Evolutionary conservation across 2,797 vertebrate species (phyloP).

Genomic region (Esox masquinongy): DNA sequence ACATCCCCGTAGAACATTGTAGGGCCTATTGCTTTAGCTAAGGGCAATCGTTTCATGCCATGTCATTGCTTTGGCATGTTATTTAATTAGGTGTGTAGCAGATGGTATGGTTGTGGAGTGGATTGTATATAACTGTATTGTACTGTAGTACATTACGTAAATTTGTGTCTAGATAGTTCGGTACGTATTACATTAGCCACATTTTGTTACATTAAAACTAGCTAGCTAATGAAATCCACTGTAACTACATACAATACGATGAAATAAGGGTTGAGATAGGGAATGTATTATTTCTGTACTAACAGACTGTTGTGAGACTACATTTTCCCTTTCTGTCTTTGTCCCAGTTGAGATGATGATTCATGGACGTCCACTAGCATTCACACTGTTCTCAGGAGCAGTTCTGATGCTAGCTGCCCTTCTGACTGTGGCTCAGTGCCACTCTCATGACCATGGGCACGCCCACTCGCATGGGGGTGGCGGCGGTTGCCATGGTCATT

Average conservation of each 20-base stretch:
- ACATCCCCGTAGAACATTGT: background rate
- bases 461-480: constrained; percentile 60
- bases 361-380: constrained; percentile 46
- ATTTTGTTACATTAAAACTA: background rate
- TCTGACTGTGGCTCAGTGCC: constrained; percentile 59
- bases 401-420: constrained; percentile 51
- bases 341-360: constrained; percentile 58
- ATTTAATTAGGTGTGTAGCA: background rate
- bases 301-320: background rate
- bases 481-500: constrained; percentile 57
- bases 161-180: background rate
- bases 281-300: background rate
- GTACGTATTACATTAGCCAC: background rate
- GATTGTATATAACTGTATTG: background rate
- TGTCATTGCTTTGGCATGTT: too few species aligned
- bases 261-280: background rate
- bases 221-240: background rate
- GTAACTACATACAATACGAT: background rate
- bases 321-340: background rate
- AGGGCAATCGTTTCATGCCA: background rate
- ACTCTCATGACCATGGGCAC: constrained; percentile 69
- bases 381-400: constrained; percentile 55
- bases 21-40: background rate
- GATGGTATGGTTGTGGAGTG: background rate
- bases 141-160: background rate